A percentile compares a stretch with the other conserved stretches of the same genome.
Conservation (phyloP, 2,113 vertebrate genomes). For the Tragulus kanchil region DNA sequence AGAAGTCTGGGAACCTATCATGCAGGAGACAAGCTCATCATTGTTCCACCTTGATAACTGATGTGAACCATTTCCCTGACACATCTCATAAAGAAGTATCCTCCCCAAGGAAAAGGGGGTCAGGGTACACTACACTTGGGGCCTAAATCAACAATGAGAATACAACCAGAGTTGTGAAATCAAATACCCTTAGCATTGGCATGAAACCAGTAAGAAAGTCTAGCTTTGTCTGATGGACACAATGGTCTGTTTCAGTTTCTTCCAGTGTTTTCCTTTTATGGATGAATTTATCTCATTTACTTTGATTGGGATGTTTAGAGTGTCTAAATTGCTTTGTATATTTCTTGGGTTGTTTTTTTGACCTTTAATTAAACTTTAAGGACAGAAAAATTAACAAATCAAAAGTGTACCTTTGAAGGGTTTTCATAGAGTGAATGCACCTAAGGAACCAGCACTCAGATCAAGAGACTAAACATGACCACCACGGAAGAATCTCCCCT, state of each 20-base stretch:
- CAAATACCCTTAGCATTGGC: neutral
- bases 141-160: neutral
- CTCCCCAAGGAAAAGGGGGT: neutral
- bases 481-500: neutral
- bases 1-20: neutral
- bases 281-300: slow-evolving; percentile 37
- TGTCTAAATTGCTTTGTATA: neutral
- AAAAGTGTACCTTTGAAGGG: neutral
- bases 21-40: accelerated
- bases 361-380: neutral
- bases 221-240: neutral
- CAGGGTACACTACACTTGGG: neutral
- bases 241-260: neutral
- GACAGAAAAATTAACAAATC: neutral
- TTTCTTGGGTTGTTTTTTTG: neutral
- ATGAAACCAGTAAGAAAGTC: neutral
- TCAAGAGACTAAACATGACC: neutral
- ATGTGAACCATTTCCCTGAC: neutral
- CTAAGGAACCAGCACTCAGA: neutral
- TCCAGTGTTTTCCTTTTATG: neutral
- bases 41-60: neutral
- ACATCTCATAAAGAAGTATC: neutral
- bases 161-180: neutral
- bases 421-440: neutral
- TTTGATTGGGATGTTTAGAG: slow-evolving; percentile 7